These are phyloP conservation scores for Anisognathus igniventris DNA, from an alignment of 2,797 vertebrate species.

Conservation along the genomic window DNA sequence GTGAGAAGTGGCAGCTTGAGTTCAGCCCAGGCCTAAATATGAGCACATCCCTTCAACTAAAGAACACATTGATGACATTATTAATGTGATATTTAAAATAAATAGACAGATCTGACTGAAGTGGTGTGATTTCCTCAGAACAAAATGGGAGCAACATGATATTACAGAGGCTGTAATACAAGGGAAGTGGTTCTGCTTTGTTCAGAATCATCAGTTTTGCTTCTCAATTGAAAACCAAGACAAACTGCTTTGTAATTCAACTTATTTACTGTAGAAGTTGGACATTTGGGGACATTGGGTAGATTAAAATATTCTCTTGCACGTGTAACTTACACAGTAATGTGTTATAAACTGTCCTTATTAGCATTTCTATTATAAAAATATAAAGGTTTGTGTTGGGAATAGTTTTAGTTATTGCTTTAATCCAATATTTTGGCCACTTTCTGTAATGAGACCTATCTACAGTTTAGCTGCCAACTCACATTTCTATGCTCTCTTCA, in stretches of 20 bases:
- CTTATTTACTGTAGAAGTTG: not conserved
- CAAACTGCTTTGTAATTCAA: not conserved
- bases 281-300: not conserved
- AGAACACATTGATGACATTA: not conserved
- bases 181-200: not conserved
- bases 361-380: not conserved
- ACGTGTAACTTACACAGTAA: not conserved
- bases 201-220: not conserved
- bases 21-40: not conserved
- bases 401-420: not conserved
- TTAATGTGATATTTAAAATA: not conserved
- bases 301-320: not conserved
- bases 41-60: not conserved
- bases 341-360: not conserved
- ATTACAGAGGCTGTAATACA: not conserved
- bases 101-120: not conserved
- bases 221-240: not conserved
- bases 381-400: not conserved
- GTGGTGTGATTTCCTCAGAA: not conserved
- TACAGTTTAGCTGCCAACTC: not conserved
- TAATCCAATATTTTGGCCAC: not conserved
- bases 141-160: rapidly evolving
- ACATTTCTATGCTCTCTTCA: not conserved
- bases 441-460: not conserved
- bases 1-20: not conserved